These are phyloP conservation scores for Scyliorhinus canicula DNA, from an alignment of 2,797 vertebrate species.

Conservation along the genomic window DNA sequence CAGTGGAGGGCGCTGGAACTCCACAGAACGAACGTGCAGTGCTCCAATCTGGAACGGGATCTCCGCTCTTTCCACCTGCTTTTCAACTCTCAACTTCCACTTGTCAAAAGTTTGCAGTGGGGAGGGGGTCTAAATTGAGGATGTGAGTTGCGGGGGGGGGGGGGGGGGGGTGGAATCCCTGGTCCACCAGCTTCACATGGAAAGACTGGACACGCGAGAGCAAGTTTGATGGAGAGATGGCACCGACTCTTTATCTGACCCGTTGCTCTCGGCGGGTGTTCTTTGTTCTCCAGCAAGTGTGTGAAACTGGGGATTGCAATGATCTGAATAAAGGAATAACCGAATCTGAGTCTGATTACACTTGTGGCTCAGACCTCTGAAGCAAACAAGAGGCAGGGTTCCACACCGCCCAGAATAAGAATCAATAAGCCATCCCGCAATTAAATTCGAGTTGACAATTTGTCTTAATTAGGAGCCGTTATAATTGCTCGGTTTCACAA, in stretches of 20 bases:
- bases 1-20: slow-evolving; percentile 30
- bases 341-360: no score
- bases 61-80: not conserved
- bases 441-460: not conserved
- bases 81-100: not conserved
- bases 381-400: no score
- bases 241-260: not conserved
- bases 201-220: not conserved
- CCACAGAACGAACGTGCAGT: not conserved
- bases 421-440: not conserved
- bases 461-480: not conserved
- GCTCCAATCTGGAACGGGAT: not conserved
- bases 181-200: not conserved
- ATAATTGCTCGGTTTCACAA: not conserved
- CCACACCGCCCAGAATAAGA: not conserved
- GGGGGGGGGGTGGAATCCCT: no score
- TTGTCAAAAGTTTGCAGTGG: not conserved
- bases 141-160: no score
- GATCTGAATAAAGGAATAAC: not conserved
- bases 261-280: no score
- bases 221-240: not conserved
- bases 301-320: not conserved
- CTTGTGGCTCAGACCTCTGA: no score
- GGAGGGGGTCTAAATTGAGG: no score
- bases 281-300: not conserved